Percentiles rank a stretch among this genome's conserved stretches.
Conservation (phyloP, 2,797 vertebrate genomes). For the Masticophis lateralis region DNA sequence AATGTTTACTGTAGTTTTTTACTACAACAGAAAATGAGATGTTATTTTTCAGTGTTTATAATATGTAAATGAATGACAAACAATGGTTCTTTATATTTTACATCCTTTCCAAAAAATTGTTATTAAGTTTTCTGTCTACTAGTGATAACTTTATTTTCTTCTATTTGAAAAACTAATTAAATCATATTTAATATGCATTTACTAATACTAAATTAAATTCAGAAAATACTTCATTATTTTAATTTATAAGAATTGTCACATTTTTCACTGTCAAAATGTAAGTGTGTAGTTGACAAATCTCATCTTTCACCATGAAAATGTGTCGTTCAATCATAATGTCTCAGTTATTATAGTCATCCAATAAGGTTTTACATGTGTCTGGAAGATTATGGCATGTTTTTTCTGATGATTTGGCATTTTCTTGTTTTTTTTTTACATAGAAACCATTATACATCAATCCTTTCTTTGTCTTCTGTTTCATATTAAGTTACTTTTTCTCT, state of each 20-base stretch:
- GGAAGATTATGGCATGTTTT: slow-evolving; percentile 12
- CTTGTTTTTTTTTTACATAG: background rate
- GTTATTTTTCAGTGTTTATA: background rate
- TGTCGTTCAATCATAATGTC: background rate
- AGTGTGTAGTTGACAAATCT: slow-evolving; percentile 8
- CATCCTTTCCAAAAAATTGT: background rate
- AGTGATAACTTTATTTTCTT: background rate
- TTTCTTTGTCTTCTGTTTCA: slow-evolving; percentile 54
- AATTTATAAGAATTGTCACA: background rate
- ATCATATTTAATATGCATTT: background rate
- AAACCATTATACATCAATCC: background rate
- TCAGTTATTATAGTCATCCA: slow-evolving; percentile 20
- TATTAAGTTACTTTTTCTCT: slow-evolving; percentile 51
- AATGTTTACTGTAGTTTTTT: background rate
- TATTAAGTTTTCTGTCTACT: background rate
- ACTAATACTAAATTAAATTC: background rate
- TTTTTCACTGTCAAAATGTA: background rate
- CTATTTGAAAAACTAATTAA: background rate
- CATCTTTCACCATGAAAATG: background rate
- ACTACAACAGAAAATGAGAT: background rate
- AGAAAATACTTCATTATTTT: background rate
- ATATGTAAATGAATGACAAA: background rate
- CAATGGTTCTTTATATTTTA: background rate
- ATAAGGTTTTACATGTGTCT: slow-evolving; percentile 44
- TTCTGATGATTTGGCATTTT: slow-evolving; percentile 27